A percentile compares a stretch with the other conserved stretches of the same genome.
phyloP scores from a whole-genome alignment of 2,888 invertebrate species.

The Ormyrus labotus region DNA sequence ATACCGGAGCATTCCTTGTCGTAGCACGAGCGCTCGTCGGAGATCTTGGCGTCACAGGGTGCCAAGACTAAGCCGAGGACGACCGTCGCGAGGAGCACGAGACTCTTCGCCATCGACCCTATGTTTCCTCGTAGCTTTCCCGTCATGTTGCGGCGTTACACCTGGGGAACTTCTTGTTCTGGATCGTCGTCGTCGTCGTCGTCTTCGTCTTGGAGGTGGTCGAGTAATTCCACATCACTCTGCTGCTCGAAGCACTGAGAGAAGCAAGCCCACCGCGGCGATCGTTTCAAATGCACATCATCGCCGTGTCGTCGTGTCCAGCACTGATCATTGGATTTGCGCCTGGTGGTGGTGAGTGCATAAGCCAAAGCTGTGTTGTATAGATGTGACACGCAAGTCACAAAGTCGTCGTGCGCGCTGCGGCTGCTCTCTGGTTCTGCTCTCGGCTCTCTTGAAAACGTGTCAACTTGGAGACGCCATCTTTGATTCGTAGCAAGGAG shows the following conservation, averaged over 20 bases:
- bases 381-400: neutral
- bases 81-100: conserved; percentile 11
- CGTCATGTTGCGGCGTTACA: conserved; percentile 27
- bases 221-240: conserved; percentile 30
- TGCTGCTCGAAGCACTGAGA: conserved; percentile 16
- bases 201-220: neutral
- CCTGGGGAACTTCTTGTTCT: neutral
- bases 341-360: neutral
- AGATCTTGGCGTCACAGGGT: conserved; percentile 70
- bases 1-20: conserved; percentile 84
- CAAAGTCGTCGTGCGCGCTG: conserved; percentile 17
- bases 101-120: neutral
- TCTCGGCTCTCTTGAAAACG: conserved; percentile 16
- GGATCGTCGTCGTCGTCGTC: conserved; percentile 27
- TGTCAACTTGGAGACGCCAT: conserved; percentile 49
- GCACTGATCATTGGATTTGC: conserved; percentile 31
- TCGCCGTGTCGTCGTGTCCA: conserved; percentile 12
- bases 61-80: conserved; percentile 19
- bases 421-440: neutral
- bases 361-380: neutral
- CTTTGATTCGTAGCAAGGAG: conserved; percentile 2
- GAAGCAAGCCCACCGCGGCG: conserved; percentile 1
- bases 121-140: neutral
- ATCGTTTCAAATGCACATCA: conserved; percentile 10
- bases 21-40: conserved; percentile 84